These are phyloP conservation scores for Myotis findleyi DNA, from an alignment of 2,797 vertebrate genomes.

Conservation along the genomic window DNA sequence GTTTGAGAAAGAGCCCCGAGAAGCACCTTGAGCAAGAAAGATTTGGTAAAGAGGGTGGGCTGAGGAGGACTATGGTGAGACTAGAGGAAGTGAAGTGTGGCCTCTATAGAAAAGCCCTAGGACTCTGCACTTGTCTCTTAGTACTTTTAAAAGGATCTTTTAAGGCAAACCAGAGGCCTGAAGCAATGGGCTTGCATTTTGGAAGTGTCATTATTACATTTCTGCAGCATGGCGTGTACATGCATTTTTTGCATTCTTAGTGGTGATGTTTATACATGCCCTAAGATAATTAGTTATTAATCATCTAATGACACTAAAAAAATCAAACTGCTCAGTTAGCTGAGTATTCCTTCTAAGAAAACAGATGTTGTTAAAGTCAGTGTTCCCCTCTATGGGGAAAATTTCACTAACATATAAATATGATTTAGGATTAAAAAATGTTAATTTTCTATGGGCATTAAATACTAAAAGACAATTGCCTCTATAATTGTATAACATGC, in stretches of 20 bases:
- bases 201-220: background rate
- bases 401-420: slow-evolving; percentile 42
- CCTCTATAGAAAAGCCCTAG: background rate
- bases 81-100: background rate
- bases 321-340: slow-evolving; percentile 23
- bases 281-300: slow-evolving; percentile 46
- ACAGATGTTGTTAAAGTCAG: slow-evolving; percentile 58
- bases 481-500: background rate
- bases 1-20: slow-evolving; percentile 40
- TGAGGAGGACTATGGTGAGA: background rate
- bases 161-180: background rate
- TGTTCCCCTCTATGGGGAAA: slow-evolving; percentile 6
- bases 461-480: slow-evolving; percentile 25
- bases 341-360: slow-evolving; percentile 59
- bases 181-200: background rate
- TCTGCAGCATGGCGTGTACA: background rate
- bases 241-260: background rate
- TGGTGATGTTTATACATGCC: background rate
- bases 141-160: background rate
- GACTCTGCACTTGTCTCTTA: background rate
- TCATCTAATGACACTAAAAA: slow-evolving; percentile 50
- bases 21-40: background rate
- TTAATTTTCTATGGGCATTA: slow-evolving; percentile 45
- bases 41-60: background rate
- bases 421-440: slow-evolving; percentile 58